Conservation (phyloP, 2,797 vertebrate genomes). For the Masticophis lateralis region DNA sequence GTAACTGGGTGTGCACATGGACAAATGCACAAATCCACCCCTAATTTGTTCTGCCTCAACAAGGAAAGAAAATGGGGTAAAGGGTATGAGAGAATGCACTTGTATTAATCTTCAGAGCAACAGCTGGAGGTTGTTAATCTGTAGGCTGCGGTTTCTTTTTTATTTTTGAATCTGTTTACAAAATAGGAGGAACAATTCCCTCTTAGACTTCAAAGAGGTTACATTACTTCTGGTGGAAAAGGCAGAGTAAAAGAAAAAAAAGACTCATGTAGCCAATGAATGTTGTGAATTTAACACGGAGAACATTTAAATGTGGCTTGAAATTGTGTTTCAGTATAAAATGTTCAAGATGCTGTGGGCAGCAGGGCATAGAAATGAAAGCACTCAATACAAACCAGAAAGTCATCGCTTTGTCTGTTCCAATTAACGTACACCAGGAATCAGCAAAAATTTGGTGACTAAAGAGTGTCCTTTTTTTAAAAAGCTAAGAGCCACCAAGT, state of each 20-base stretch:
- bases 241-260: accelerated
- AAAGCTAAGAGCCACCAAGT: background rate
- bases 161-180: constrained; percentile 43
- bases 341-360: background rate
- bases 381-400: background rate
- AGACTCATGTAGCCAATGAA: constrained; percentile 1
- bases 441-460: background rate
- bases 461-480: background rate
- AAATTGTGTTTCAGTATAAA: background rate
- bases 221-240: constrained; percentile 1
- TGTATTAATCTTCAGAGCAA: constrained; percentile 38
- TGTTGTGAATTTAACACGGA: background rate
- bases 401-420: background rate
- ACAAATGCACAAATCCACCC: constrained; percentile 26
- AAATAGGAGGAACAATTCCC: constrained; percentile 41
- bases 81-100: constrained; percentile 23
- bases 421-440: background rate
- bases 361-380: background rate
- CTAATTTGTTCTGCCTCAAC: background rate
- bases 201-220: background rate
- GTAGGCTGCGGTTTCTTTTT: constrained; percentile 31
- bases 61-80: constrained; percentile 21
- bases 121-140: constrained; percentile 48
- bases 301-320: background rate
- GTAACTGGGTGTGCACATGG: background rate